Evolutionary conservation across 2,113 vertebrate species (phyloP), one percentile per base, ranked within the genome.

Genomic region (Campylomormyrus tamandua): DNA sequence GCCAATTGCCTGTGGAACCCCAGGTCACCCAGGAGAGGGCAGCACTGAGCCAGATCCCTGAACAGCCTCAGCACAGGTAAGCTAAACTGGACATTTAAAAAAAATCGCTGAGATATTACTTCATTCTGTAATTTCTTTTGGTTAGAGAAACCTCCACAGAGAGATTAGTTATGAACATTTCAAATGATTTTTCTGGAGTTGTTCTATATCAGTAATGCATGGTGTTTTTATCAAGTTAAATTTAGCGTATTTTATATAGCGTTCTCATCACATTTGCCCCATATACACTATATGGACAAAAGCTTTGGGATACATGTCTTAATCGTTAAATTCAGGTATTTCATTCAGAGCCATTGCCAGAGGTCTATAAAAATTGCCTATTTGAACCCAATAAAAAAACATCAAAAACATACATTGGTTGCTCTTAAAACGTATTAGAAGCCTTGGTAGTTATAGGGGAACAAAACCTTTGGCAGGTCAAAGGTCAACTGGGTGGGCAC

Each of bases 11-110:
- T 84, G 91, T 89, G 85, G 53, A 89, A 90, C 10, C 92, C 62
- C 66, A 90, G 13, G n/a, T 1, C 3, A 6, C 77, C 62, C 90
- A 88, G 27, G 88, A 95, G 85, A 93, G 93, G 80, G 87, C 91
- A 91, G 90, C 66, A 90, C 39, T 83, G 4, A 87, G 49, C n/a
- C 88, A 58, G 9, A 48, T 88, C 50, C 80, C 88, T 85, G 66
- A 52, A 42, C 87, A 66, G 58, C 27, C 62, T 74, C 88, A 91
- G 21, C 83, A 62, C 80, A 91, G 92, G 90, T 92, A 42, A 56
- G 17, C 3, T 42, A 10, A 24, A 83, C 42, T 77, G 70, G 9
- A 48, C 8, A 24, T 48, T 46, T 35, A 83, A 77, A 39, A 74
- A 39, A 77, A 19, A 77, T 77, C 5, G 1, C 31, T 39, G 2